phyloP scores from a whole-genome alignment of 2,797 vertebrate genomes.

The Mus caroli region DNA sequence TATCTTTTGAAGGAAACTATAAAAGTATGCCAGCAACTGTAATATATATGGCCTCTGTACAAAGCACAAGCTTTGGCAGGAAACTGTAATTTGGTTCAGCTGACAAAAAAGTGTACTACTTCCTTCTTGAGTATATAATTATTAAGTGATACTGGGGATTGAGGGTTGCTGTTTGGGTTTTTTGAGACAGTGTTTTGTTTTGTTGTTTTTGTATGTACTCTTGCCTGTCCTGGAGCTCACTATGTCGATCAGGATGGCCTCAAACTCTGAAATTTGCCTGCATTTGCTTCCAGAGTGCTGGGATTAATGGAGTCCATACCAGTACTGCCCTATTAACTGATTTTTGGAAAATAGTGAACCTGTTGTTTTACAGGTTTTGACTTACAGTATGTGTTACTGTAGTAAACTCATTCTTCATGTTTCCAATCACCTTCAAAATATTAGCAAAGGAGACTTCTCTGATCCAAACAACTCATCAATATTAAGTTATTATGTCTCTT shows the following conservation, averaged over 20 bases:
- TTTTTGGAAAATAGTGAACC: slow-evolving; percentile 66
- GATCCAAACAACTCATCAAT: slow-evolving; percentile 47
- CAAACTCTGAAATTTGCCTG: not conserved
- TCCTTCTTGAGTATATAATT: not conserved
- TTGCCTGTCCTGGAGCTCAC: not conserved
- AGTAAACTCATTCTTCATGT: slow-evolving; percentile 49
- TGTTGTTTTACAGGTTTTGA: slow-evolving; percentile 72
- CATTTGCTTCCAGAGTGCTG: not conserved
- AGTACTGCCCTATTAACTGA: not conserved
- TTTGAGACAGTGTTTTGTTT: not conserved
- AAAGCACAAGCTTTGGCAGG: slow-evolving; percentile 46
- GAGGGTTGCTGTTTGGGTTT: not conserved
- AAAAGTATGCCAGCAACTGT: slow-evolving; percentile 49
- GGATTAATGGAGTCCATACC: not conserved
- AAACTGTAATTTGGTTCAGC: slow-evolving; percentile 7
- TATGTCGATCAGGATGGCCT: not conserved
- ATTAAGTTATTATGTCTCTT: slow-evolving; percentile 64
- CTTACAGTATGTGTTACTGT: slow-evolving; percentile 56
- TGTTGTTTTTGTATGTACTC: too few species aligned
- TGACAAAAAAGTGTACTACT: not conserved
- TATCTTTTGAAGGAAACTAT: not conserved
- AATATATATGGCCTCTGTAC: not conserved
- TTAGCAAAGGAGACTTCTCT: slow-evolving; percentile 35
- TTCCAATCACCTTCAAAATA: slow-evolving; percentile 38
- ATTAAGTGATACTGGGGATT: not conserved